Conservation (phyloP, 2,888 invertebrate species). For the Pogonocherus hispidulus region DNA sequence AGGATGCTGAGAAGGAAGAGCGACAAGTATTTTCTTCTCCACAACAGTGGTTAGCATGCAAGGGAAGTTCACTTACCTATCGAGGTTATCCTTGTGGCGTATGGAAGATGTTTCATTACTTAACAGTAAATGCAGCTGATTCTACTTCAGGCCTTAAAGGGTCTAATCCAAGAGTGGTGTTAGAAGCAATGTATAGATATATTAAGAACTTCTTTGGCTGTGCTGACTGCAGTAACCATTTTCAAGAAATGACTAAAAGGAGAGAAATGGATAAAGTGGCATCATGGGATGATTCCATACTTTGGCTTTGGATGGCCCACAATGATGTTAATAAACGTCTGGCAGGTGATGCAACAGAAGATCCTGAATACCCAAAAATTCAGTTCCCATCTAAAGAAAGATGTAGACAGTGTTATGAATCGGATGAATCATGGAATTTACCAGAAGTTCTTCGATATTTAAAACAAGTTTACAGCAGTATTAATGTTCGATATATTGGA, state of each 20-base stretch:
- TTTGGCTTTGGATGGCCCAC: constrained; percentile 96
- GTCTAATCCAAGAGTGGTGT: constrained; percentile 75
- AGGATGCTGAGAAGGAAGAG: constrained; percentile 69
- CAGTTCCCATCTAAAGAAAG: constrained; percentile 83
- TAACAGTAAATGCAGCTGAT: constrained; percentile 84
- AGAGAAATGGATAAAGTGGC: constrained; percentile 79
- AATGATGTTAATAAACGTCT: constrained; percentile 93
- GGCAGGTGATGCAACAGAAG: constrained; percentile 89
- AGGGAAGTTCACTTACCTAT: constrained; percentile 80
- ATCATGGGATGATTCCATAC: constrained; percentile 81
- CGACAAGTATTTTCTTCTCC: constrained; percentile 73
- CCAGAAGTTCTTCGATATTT: constrained; percentile 77
- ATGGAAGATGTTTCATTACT: constrained; percentile 94
- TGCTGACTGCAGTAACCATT: constrained; percentile 90
- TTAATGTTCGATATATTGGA: constrained; percentile 70
- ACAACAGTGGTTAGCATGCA: constrained; percentile 83
- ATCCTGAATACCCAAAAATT: constrained; percentile 89
- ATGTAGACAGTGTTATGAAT: constrained; percentile 79
- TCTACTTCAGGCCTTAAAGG: constrained; percentile 60
- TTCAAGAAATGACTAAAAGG: constrained; percentile 84
- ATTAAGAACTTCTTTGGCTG: constrained; percentile 95
- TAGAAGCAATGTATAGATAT: constrained; percentile 89
- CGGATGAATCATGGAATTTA: constrained; percentile 72
- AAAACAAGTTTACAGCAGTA: constrained; percentile 70
- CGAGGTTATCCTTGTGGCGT: constrained; percentile 95